Percentiles rank a stretch among this genome's conserved stretches.
Conservation (phyloP, 2,113 vertebrate species). For the Shinisaurus crocodilurus region DNA sequence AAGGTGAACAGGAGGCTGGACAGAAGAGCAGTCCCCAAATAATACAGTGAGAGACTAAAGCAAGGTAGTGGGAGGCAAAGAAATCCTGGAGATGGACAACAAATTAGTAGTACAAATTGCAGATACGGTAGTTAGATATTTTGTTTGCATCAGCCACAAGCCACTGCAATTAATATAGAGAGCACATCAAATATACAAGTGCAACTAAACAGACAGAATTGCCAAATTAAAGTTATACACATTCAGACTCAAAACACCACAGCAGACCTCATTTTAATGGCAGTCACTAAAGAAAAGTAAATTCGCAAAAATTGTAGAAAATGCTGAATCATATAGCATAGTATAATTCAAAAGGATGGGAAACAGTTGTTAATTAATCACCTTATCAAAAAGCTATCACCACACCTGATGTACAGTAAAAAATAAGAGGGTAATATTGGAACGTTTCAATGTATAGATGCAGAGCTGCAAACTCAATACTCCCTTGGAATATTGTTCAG, state of each 20-base stretch:
- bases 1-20: slow-evolving; percentile 17
- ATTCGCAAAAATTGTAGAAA: too few relatives aligned
- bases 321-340: too few relatives aligned
- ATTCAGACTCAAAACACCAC: not conserved
- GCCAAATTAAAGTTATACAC: not conserved
- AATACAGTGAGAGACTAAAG: slow-evolving; percentile 43
- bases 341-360: too few relatives aligned
- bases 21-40: slow-evolving; percentile 15
- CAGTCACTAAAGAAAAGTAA: not conserved
- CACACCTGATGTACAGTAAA: too few relatives aligned
- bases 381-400: too few relatives aligned
- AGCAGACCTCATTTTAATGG: not conserved
- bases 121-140: not conserved
- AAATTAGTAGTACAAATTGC: slow-evolving; percentile 51
- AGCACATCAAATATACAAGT: not conserved
- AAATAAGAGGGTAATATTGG: too few relatives aligned
- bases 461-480: too few relatives aligned
- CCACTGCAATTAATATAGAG: not conserved
- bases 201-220: not conserved
- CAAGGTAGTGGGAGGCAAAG: slow-evolving; percentile 52
- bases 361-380: too few relatives aligned
- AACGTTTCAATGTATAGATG: too few relatives aligned
- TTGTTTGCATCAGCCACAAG: not conserved
- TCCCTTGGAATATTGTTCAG: too few relatives aligned
- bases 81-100: slow-evolving; percentile 58